phyloP scores from a whole-genome alignment of 2,113 vertebrate species.

The Rynchops niger region DNA sequence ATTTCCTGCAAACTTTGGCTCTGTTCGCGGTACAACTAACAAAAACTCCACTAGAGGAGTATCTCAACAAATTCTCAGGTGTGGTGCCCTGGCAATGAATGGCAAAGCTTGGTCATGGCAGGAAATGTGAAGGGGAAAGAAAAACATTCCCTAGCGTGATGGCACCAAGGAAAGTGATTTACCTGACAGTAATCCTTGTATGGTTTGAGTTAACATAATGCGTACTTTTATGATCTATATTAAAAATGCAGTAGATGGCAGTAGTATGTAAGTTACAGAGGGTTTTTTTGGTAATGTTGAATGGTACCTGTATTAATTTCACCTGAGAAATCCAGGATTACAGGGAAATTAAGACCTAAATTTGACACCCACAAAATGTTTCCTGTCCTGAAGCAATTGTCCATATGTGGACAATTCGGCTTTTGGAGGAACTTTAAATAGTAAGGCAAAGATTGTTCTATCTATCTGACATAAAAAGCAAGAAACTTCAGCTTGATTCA shows the following conservation, averaged over 20 bases:
- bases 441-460: neutral
- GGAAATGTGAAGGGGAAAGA: neutral
- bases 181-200: neutral
- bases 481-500: neutral
- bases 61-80: neutral
- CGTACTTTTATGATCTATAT: neutral
- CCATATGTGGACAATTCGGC: neutral
- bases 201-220: neutral
- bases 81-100: neutral
- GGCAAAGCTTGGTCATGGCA: neutral
- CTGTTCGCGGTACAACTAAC: rapidly evolving
- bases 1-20: too few species aligned
- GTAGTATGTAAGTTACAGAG: neutral
- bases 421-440: neutral
- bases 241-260: neutral
- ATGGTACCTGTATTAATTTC: neutral
- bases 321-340: neutral
- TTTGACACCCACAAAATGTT: neutral
- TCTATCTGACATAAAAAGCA: neutral
- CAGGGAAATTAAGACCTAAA: neutral
- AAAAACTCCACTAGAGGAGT: neutral
- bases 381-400: neutral
- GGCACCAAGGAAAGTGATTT: neutral
- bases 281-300: neutral
- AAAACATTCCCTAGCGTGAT: neutral